A percentile compares a stretch with the other conserved stretches of the same genome.
Conservation (phyloP, 2,888 invertebrate genomes). For the Prenolepis imparis region DNA sequence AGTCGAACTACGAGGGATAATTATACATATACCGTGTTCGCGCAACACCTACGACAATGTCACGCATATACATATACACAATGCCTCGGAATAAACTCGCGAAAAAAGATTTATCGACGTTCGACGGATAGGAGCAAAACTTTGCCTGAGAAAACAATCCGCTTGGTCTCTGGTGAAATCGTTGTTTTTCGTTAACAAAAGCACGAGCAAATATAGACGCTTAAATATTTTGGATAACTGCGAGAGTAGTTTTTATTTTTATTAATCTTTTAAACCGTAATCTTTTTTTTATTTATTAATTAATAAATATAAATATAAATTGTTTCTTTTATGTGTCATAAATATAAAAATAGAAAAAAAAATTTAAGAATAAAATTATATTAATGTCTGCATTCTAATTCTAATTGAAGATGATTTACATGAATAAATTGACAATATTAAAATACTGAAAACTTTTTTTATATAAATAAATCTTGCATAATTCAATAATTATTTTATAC, state of each 20-base stretch:
- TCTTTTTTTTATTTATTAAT: background rate
- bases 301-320: background rate
- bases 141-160: slow-evolving; percentile 44
- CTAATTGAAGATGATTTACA: no score
- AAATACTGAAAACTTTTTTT: background rate
- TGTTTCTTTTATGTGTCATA: no score
- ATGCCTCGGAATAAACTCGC: slow-evolving; percentile 2
- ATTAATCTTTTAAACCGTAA: background rate
- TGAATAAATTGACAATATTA: background rate
- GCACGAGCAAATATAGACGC: background rate
- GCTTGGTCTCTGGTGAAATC: background rate
- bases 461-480: background rate
- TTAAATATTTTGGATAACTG: background rate
- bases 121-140: background rate
- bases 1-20: slow-evolving; percentile 7
- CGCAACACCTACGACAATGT: slow-evolving; percentile 27
- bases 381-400: no score
- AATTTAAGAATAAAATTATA: no score
- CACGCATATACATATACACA: slow-evolving; percentile 8
- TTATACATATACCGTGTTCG: slow-evolving; percentile 20
- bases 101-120: slow-evolving; percentile 52
- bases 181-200: background rate
- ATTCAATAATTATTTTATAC: slow-evolving; percentile 5
- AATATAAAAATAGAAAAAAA: no score
- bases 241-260: background rate